A percentile compares a stretch with the other conserved stretches of the same genome.
These are phyloP conservation scores for Sapayoa aenigma DNA, from an alignment of 2,113 vertebrate species.

Conservation along the genomic window DNA sequence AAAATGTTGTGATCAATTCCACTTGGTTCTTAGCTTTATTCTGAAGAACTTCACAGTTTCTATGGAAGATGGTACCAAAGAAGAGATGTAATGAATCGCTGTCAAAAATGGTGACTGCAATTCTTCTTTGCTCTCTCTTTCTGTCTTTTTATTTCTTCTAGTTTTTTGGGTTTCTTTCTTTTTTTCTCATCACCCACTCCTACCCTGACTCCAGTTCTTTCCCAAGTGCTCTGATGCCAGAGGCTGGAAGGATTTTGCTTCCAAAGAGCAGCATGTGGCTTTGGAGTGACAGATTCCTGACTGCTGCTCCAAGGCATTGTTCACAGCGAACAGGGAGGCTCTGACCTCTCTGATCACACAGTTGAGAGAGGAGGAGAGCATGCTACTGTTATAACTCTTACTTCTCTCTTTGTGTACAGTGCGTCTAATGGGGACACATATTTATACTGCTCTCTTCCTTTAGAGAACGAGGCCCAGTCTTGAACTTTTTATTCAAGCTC, in stretches of 20 bases:
- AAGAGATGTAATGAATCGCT: background rate
- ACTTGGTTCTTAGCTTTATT: slow-evolving; percentile 12
- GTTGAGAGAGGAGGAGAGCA: slow-evolving; percentile 43
- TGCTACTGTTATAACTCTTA: slow-evolving; percentile 28
- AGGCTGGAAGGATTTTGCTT: slow-evolving; percentile 58
- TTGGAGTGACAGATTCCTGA: slow-evolving; percentile 63
- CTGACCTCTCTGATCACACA: slow-evolving; percentile 62
- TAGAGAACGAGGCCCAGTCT: background rate
- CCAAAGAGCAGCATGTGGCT: slow-evolving; percentile 68
- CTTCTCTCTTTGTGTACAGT: background rate
- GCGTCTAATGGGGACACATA: background rate
- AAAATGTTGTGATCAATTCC: slow-evolving; percentile 29
- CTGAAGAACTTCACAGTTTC: background rate
- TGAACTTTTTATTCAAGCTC: background rate
- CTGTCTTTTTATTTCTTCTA: background rate
- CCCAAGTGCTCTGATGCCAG: slow-evolving; percentile 37
- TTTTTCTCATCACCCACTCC: background rate
- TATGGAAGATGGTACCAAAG: background rate
- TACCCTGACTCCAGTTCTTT: background rate
- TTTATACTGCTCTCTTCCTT: background rate
- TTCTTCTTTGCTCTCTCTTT: background rate
- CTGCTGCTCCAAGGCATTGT: slow-evolving; percentile 68
- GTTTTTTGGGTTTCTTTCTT: rapidly evolving
- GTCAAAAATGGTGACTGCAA: background rate
- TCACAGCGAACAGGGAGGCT: slow-evolving; percentile 11